Conservation (phyloP, 2,113 vertebrate genomes). For the Eretmochelys imbricata region DNA sequence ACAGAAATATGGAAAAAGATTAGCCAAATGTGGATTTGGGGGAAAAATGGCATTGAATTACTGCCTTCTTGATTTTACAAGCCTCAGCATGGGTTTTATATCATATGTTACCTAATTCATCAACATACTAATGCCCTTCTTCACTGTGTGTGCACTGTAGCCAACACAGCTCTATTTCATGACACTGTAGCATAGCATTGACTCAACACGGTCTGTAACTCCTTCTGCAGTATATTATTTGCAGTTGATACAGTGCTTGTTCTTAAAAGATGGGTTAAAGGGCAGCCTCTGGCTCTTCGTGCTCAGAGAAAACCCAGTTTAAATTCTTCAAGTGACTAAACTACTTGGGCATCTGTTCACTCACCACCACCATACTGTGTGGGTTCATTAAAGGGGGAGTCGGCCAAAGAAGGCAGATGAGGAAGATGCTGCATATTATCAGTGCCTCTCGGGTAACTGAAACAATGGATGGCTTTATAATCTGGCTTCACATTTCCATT, state of each 20-base stretch:
- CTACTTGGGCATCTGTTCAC: neutral
- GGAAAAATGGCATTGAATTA: neutral
- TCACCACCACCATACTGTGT: too few relatives aligned
- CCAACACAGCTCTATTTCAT: neutral
- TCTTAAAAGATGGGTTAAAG: accelerated
- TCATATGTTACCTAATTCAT: neutral
- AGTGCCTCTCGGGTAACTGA: neutral
- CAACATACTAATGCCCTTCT: neutral
- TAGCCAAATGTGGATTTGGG: neutral
- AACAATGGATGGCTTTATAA: neutral
- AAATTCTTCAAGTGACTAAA: neutral
- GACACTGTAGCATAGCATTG: neutral
- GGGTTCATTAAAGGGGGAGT: too few relatives aligned
- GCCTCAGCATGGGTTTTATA: neutral
- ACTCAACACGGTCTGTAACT: neutral
- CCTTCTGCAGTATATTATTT: neutral
- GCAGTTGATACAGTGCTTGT: neutral
- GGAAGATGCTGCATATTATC: neutral
- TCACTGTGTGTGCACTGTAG: neutral
- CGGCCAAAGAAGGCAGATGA: too few relatives aligned
- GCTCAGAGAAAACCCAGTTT: neutral
- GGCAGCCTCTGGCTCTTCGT: accelerated
- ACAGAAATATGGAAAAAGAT: neutral
- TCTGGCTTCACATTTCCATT: neutral
- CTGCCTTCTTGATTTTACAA: neutral